A percentile compares a stretch with the other conserved stretches of the same genome.
phyloP scores from a whole-genome alignment of 2,113 vertebrate species.

The Leiothrix lutea region DNA sequence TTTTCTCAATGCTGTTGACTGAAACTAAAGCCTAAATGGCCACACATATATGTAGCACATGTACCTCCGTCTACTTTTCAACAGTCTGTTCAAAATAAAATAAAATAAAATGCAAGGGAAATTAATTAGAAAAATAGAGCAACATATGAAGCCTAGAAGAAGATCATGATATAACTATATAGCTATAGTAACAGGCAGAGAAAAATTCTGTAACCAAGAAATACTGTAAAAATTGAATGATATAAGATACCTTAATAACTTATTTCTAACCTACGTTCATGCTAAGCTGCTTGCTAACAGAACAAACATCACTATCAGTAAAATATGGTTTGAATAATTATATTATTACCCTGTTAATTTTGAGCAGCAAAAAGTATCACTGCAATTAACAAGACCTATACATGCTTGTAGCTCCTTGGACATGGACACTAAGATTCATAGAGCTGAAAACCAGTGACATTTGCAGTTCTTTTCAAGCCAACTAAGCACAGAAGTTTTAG shows the following conservation, averaged over 20 bases:
- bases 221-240: neutral
- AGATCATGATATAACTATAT: neutral
- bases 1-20: neutral
- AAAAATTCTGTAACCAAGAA: neutral
- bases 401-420: neutral
- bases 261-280: neutral
- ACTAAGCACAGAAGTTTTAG: neutral
- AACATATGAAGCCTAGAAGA: neutral
- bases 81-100: neutral
- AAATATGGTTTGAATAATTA: neutral
- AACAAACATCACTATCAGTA: neutral
- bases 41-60: fast-evolving
- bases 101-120: neutral
- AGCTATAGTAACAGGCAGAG: neutral
- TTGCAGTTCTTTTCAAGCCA: neutral
- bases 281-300: neutral
- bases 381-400: neutral
- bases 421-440: neutral
- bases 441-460: neutral
- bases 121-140: neutral
- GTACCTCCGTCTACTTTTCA: neutral
- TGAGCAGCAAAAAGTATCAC: neutral
- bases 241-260: neutral
- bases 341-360: neutral
- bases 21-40: neutral